These are phyloP conservation scores for Drosophila bunnanda DNA, from an alignment of 2,888 invertebrate species.

Conservation along the genomic window DNA sequence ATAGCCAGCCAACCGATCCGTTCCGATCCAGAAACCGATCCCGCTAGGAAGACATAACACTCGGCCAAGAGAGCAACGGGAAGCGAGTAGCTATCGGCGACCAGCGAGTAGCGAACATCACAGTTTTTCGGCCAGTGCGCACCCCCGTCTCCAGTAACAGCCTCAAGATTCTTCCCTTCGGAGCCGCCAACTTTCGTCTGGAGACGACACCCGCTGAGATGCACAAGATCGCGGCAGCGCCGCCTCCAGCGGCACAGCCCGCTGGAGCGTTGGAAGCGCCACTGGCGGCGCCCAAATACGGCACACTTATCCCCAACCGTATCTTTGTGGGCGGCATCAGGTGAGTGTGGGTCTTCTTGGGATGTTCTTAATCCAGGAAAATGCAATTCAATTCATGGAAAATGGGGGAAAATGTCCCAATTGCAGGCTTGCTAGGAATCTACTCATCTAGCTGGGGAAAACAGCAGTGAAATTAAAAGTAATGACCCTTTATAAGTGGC, in stretches of 20 bases:
- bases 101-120: slow-evolving; percentile 5
- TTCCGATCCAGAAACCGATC: background rate
- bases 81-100: background rate
- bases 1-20: slow-evolving; percentile 20
- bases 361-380: background rate
- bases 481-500: background rate
- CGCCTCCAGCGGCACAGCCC: slow-evolving; percentile 81
- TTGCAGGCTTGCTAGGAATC: too few species aligned
- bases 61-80: background rate
- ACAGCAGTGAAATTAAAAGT: background rate
- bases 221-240: slow-evolving; percentile 83
- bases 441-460: too few species aligned
- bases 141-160: slow-evolving; percentile 56
- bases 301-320: slow-evolving; percentile 95
- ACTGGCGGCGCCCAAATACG: slow-evolving; percentile 87
- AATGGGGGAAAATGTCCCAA: too few species aligned
- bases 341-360: slow-evolving; percentile 47
- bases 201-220: slow-evolving; percentile 81
- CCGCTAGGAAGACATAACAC: background rate
- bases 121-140: slow-evolving; percentile 36
- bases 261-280: slow-evolving; percentile 84
- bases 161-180: slow-evolving; percentile 83
- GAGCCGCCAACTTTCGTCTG: slow-evolving; percentile 82
- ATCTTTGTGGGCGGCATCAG: slow-evolving; percentile 99
- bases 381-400: too few species aligned